These are phyloP conservation scores for Dolichopus griseipennis DNA, from an alignment of 2,888 invertebrate genomes.

Conservation along the genomic window DNA sequence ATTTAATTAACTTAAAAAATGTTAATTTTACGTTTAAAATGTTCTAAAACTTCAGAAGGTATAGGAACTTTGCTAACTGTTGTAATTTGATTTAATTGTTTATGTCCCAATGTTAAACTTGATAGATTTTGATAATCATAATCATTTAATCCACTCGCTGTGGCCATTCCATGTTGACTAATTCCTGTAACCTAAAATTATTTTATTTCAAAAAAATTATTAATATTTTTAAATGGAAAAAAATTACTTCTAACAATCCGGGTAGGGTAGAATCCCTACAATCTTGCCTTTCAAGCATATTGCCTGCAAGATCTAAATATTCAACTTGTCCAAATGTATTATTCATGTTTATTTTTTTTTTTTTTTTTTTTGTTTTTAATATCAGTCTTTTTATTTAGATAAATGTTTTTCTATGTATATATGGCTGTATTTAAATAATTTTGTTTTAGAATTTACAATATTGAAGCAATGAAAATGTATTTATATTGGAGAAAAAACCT, in stretches of 20 bases:
- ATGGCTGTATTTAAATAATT: too few species aligned
- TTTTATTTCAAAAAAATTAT: slow-evolving; percentile 1
- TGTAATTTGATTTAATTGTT: slow-evolving; percentile 67
- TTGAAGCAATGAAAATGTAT: too few species aligned
- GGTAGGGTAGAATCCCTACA: slow-evolving; percentile 34
- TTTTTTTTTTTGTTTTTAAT: too few species aligned
- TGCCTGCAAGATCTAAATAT: slow-evolving; percentile 67
- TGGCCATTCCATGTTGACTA: slow-evolving; percentile 60
- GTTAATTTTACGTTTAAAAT: slow-evolving; percentile 71
- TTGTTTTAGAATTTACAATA: too few species aligned
- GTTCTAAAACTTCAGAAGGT: slow-evolving; percentile 89
- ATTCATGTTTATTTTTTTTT: not conserved
- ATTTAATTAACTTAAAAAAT: not conserved
- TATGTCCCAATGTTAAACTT: slow-evolving; percentile 57
- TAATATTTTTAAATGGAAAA: not conserved
- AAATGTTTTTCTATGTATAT: too few species aligned
- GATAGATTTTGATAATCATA: slow-evolving; percentile 81
- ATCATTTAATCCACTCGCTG: slow-evolving; percentile 83
- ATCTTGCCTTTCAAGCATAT: slow-evolving; percentile 65
- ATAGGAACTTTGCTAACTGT: slow-evolving; percentile 76
- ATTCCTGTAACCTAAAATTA: slow-evolving; percentile 52
- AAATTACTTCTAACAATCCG: slow-evolving; percentile 37
- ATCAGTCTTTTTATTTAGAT: too few species aligned
- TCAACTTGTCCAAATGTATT: slow-evolving; percentile 45
- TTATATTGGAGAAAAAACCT: too few species aligned